Evolutionary conservation across 2,797 vertebrate genomes (phyloP).

Genomic region (Pseudomugil gertrudae): DNA sequence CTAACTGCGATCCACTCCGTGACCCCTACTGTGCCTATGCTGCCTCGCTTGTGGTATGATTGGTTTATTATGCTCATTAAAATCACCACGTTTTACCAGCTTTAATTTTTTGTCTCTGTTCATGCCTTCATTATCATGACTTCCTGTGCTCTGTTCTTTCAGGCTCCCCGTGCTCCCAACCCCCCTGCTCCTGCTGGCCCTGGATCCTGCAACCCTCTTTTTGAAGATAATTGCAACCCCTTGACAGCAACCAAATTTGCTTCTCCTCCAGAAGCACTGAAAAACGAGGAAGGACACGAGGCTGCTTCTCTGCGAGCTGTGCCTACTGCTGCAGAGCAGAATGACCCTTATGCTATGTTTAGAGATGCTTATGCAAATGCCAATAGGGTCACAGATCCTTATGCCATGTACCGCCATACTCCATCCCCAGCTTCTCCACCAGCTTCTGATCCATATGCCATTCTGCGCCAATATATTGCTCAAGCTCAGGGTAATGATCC

Average conservation of each 20-base stretch:
- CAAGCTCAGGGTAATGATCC: conserved; percentile 61
- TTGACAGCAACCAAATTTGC: conserved; percentile 74
- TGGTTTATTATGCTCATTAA: neutral
- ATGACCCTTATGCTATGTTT: conserved; percentile 77
- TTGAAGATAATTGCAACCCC: conserved; percentile 82
- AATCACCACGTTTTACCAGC: neutral
- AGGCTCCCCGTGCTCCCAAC: conserved; percentile 67
- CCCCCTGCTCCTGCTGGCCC: conserved; percentile 58
- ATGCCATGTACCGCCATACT: conserved; percentile 67
- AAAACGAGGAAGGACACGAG: conserved; percentile 56
- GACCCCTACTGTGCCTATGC: conserved; percentile 77
- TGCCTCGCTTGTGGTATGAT: conserved; percentile 62
- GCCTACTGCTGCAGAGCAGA: conserved; percentile 59
- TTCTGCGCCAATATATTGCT: conserved; percentile 55
- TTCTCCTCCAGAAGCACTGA: conserved; percentile 58
- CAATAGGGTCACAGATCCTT: conserved; percentile 72
- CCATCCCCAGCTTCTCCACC: conserved; percentile 41
- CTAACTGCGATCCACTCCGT: conserved; percentile 77
- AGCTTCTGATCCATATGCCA: conserved; percentile 55
- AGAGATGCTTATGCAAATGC: conserved; percentile 60
- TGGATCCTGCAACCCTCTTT: conserved; percentile 83
- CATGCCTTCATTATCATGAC: neutral
- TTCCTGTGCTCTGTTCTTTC: conserved; percentile 18
- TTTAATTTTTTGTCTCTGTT: neutral
- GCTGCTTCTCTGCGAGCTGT: conserved; percentile 66